Conservation (phyloP, 1,140 invertebrate species). For the Ips typographus region DNA sequence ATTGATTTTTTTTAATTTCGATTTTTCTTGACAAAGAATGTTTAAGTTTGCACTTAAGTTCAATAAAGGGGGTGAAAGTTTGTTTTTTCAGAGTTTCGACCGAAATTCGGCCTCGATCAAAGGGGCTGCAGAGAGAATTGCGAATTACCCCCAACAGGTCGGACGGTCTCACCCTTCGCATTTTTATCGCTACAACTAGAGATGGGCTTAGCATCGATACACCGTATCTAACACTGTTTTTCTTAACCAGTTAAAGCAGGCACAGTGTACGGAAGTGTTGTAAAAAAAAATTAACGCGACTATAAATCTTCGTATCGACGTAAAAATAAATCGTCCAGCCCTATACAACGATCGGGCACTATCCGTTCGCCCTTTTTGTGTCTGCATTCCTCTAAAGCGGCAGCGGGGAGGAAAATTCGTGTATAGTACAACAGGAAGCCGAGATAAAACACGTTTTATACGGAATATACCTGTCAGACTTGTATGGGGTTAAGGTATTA, state of each 20-base stretch:
- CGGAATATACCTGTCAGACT: slow-evolving; percentile 33
- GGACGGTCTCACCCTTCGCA: slow-evolving; percentile 30
- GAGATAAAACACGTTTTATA: slow-evolving; percentile 38
- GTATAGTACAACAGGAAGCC: slow-evolving; percentile 35
- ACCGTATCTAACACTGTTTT: neutral
- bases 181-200: slow-evolving; percentile 29
- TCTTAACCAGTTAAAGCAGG: no score
- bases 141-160: slow-evolving; percentile 36
- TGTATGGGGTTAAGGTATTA: slow-evolving; percentile 29
- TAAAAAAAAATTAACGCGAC: no score
- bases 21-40: no score
- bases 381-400: slow-evolving; percentile 31
- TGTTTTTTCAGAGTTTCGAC: neutral
- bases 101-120: slow-evolving; percentile 37
- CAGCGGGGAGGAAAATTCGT: slow-evolving; percentile 34
- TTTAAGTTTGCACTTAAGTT: neutral
- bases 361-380: slow-evolving; percentile 28
- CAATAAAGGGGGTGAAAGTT: slow-evolving; percentile 31
- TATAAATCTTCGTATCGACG: neutral
- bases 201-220: slow-evolving; percentile 4
- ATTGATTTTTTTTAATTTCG: no score
- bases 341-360: slow-evolving; percentile 11
- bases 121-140: slow-evolving; percentile 37
- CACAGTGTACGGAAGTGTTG: no score
- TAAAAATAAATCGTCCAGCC: neutral